phyloP scores from a whole-genome alignment of 2,797 vertebrate genomes.

The Neopelma chrysocephalum region DNA sequence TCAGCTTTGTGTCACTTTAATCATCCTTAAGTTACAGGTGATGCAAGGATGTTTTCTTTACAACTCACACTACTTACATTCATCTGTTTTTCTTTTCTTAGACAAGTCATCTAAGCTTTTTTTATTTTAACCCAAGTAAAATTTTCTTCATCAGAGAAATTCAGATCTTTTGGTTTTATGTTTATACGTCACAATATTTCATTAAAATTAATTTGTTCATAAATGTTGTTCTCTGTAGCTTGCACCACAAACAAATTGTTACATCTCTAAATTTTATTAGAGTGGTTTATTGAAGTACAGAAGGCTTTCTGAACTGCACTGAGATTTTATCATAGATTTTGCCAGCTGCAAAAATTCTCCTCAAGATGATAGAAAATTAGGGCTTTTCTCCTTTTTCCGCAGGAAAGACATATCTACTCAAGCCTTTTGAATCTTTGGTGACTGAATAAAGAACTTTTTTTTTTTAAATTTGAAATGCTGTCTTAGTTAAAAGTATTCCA shows the following conservation, averaged over 20 bases:
- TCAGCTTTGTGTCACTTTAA: background rate
- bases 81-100: background rate
- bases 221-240: background rate
- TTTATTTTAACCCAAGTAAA: background rate
- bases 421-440: background rate
- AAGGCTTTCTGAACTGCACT: background rate
- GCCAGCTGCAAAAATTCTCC: background rate
- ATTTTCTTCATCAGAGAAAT: background rate
- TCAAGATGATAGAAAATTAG: background rate
- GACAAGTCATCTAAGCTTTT: background rate
- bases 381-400: accelerated
- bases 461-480: background rate
- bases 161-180: background rate
- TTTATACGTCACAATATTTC: background rate
- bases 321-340: background rate
- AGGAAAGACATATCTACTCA: background rate
- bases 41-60: background rate
- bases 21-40: background rate
- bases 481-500: background rate
- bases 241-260: background rate
- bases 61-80: background rate
- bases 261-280: background rate
- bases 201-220: background rate
- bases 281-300: background rate
- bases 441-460: background rate